These are phyloP conservation scores for Sclerurus mexicanus DNA, from an alignment of 2,113 vertebrate species.

Conservation along the genomic window DNA sequence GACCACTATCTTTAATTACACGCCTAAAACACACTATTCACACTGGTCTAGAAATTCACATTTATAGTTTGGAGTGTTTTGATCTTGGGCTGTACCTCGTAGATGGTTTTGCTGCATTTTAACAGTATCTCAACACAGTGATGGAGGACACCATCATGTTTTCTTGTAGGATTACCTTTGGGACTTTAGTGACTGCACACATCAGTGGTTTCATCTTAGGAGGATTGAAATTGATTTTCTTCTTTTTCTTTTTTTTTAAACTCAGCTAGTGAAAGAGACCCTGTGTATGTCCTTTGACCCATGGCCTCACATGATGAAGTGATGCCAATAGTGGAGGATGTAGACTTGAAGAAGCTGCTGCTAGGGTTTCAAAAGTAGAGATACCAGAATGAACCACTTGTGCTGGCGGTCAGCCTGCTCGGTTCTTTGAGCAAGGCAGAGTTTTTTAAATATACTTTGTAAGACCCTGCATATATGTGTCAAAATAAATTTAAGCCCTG, in stretches of 20 bases:
- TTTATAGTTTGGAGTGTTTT: not conserved
- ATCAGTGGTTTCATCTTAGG: slow-evolving; percentile 66
- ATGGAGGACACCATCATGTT: slow-evolving; percentile 55
- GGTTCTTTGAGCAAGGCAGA: not conserved
- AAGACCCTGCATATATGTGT: not conserved
- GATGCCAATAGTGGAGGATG: not conserved
- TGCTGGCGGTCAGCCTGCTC: not conserved
- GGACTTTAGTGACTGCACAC: slow-evolving; percentile 53
- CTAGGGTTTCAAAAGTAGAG: not conserved
- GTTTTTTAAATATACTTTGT: not conserved
- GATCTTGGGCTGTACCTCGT: not conserved
- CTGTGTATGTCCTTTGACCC: slow-evolving; percentile 55
- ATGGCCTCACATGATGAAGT: slow-evolving; percentile 57
- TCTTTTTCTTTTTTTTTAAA: not conserved
- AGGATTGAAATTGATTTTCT: slow-evolving; percentile 71
- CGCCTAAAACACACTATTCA: not conserved
- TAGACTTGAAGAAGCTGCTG: slow-evolving; percentile 8
- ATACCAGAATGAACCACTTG: not conserved
- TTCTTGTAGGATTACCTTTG: slow-evolving; percentile 54
- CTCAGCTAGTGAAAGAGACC: slow-evolving; percentile 49
- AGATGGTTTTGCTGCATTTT: not conserved
- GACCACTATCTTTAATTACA: not conserved
- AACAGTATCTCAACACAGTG: not conserved
- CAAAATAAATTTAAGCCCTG: not conserved
- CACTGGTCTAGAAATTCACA: not conserved